Conservation (phyloP, 2,888 invertebrate genomes). For the Tineola bisselliella region DNA sequence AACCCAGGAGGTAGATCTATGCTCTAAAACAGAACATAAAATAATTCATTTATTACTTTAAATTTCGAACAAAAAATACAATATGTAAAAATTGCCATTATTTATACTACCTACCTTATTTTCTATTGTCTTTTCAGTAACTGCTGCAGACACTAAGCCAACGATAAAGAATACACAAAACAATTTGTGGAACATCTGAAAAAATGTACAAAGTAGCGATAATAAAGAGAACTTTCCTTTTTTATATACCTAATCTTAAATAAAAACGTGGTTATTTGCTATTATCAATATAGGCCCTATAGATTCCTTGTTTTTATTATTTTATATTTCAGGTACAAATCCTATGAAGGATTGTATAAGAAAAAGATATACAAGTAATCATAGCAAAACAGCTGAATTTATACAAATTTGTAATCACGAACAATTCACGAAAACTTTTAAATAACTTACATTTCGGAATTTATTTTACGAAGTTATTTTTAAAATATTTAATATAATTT, state of each 20-base stretch:
- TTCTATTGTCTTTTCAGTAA: neutral
- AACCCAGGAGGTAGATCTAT: neutral
- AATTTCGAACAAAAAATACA: neutral
- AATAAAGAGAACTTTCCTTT: neutral
- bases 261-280: neutral
- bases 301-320: no score
- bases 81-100: no score
- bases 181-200: conserved; percentile 10
- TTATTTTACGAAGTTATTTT: no score
- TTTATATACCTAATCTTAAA: neutral
- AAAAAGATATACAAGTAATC: no score
- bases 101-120: neutral
- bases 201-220: neutral
- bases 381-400: no score
- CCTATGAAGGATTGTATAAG: no score
- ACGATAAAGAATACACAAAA: neutral
- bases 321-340: no score
- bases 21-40: neutral
- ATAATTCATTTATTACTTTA: neutral
- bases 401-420: no score
- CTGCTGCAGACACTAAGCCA: neutral
- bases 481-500: no score
- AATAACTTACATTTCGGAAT: no score
- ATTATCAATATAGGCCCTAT: no score
- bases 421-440: no score